phyloP scores from a whole-genome alignment of 2,797 vertebrate species.

The Sardinella longiceps region DNA sequence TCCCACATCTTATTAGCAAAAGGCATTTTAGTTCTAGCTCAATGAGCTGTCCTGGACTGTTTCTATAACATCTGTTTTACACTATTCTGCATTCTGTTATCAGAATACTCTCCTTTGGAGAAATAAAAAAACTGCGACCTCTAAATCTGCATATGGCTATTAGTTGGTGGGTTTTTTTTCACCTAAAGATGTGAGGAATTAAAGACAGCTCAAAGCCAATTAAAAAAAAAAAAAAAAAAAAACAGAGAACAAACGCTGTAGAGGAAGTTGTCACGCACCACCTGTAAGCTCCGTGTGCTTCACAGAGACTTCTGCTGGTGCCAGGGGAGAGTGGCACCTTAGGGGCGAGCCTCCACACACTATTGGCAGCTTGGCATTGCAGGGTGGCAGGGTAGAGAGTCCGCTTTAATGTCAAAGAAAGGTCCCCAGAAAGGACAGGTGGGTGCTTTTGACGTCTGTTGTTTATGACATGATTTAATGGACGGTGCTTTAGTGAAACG shows the following conservation, averaged over 20 bases:
- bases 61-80: constrained; percentile 79
- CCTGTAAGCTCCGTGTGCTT: not conserved
- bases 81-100: constrained; percentile 78
- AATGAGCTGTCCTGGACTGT: constrained; percentile 74
- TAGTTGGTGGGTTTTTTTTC: constrained; percentile 64
- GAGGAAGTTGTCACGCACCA: constrained; percentile 70
- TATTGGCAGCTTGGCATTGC: not conserved
- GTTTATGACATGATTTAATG: not conserved
- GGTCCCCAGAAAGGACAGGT: not conserved
- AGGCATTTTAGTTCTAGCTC: constrained; percentile 78
- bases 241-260: constrained; percentile 63
- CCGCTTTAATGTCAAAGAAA: not conserved
- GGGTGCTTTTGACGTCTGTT: not conserved
- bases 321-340: not conserved
- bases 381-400: not conserved
- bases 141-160: constrained; percentile 77
- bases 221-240: constrained; percentile 73
- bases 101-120: constrained; percentile 65
- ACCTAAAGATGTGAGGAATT: constrained; percentile 69
- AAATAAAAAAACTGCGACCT: constrained; percentile 57
- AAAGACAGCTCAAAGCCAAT: constrained; percentile 80
- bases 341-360: not conserved
- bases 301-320: not conserved
- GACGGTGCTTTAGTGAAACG: not conserved
- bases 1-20: constrained; percentile 72